Base-by-base conservation (phyloP, 2,888 invertebrate species). In the Panorpa germanica region DNA sequence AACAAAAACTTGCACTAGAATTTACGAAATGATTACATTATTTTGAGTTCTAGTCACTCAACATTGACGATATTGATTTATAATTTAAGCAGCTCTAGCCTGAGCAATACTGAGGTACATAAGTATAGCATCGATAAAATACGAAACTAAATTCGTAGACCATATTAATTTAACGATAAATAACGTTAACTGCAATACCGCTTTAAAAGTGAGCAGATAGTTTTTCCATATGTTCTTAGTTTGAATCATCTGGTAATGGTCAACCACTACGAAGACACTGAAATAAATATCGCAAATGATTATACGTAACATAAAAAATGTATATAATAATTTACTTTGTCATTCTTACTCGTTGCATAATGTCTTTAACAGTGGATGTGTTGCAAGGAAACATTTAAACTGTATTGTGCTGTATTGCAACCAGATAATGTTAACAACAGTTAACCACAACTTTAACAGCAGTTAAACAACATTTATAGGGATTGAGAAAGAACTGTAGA, bases 311-410 rank as follows among this genome's bases (percentile, higher is more conserved):
- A 31, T 31, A 10, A 17, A 25, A 23, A 20, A 29, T 22, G 15
- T 19, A 26, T 14, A 21, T 8, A 14, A n/a, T 21, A 21, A 23
- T 17, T 16, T n/a, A n/a, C n/a, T n/a, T n/a, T n/a, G n/a, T n/a
- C 19, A 17, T 34, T 49, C 63, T 62, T 56, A 90, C 88, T 58
- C 90, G 68, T 38, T 53, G 52, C 72, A 86, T 83, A 19, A 96
- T 98, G 31, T 83, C 78, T 34, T 80, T 65, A 4, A 99, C 66
- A 8, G 70, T 53, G 2, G 98, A 98, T 61, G 40, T 86, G 72
- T 3, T 98, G 98, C 39, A 98, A 59, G 0, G 95, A 90, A 13
- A 91, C 88, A 59, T 99, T 98, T 56, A 88, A 98, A 54, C 93
- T 93, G 60, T 96, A 93, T 31, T 95, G 58, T 53, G 75, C 74